These are phyloP conservation scores for Drosophila sturtevanti DNA, from an alignment of 1,140 invertebrate species.

Conservation along the genomic window DNA sequence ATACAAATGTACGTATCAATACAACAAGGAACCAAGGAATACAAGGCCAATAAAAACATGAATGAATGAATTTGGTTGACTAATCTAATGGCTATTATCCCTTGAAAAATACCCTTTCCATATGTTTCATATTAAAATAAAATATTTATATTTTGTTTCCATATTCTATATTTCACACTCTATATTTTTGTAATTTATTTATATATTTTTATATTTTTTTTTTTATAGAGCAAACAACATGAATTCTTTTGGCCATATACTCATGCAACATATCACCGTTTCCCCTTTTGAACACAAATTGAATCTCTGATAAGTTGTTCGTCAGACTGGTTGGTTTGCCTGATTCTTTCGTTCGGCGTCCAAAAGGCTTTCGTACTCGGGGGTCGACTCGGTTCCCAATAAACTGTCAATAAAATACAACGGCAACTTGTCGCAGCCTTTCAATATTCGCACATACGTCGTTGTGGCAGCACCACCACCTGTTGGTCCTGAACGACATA, in stretches of 20 bases:
- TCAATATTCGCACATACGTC: conserved; percentile 69
- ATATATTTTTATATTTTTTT: too few species aligned
- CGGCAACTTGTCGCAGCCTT: conserved; percentile 66
- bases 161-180: too few species aligned
- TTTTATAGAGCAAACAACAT: not conserved
- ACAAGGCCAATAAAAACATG: conserved; percentile 19
- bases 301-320: conserved; percentile 27
- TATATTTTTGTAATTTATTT: too few species aligned
- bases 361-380: conserved; percentile 13
- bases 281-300: conserved; percentile 46
- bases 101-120: not conserved
- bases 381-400: conserved; percentile 34
- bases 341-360: conserved; percentile 20
- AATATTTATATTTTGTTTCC: too few species aligned
- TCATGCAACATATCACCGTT: not conserved
- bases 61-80: not conserved
- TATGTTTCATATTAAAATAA: too few species aligned
- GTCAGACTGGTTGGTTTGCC: conserved; percentile 29
- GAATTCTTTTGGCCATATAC: not conserved
- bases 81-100: not conserved
- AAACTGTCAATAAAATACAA: conserved; percentile 61
- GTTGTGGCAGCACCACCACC: conserved; percentile 71
- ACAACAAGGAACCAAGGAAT: conserved; percentile 10
- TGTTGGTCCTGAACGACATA: conserved; percentile 49
- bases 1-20: not conserved